These are phyloP conservation scores for Ophthalmolycus amberensis DNA, from an alignment of 2,113 vertebrate species.

Conservation along the genomic window DNA sequence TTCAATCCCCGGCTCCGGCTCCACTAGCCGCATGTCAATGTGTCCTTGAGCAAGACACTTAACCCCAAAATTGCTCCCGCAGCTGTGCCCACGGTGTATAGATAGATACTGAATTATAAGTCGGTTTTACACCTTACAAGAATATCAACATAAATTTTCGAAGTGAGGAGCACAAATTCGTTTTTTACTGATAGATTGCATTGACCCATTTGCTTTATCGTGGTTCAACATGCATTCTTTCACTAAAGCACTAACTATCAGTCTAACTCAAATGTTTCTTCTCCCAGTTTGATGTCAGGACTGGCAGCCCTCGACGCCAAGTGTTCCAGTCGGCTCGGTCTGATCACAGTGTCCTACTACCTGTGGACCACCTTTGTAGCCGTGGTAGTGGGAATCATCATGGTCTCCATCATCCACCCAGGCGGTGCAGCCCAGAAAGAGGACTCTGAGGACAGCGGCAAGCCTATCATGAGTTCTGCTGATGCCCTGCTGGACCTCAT, in stretches of 20 bases:
- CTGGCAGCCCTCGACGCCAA: slow-evolving; percentile 96
- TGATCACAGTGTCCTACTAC: slow-evolving; percentile 96
- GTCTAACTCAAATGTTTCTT: not conserved
- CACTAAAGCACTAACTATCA: not conserved
- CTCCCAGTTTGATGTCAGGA: slow-evolving; percentile 94
- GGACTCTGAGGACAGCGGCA: slow-evolving; percentile 88
- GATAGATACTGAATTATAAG: too few species aligned
- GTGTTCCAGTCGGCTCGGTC: slow-evolving; percentile 94
- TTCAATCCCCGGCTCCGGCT: too few species aligned
- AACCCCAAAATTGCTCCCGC: too few species aligned
- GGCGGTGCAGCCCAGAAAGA: slow-evolving; percentile 95
- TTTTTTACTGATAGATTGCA: not conserved
- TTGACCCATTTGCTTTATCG: not conserved
- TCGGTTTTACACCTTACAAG: not conserved
- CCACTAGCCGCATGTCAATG: too few species aligned
- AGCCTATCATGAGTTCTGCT: slow-evolving; percentile 95
- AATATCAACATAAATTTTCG: not conserved
- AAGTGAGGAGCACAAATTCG: not conserved
- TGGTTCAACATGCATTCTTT: not conserved
- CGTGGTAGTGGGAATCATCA: slow-evolving; percentile 95
- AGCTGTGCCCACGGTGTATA: too few species aligned
- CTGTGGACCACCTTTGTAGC: slow-evolving; percentile 98
- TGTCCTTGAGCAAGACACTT: too few species aligned
- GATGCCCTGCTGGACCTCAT: slow-evolving; percentile 96
- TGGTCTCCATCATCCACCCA: slow-evolving; percentile 96